These are phyloP conservation scores for Oligia fasciuncula DNA, from an alignment of 2,888 invertebrate genomes.

Conservation along the genomic window DNA sequence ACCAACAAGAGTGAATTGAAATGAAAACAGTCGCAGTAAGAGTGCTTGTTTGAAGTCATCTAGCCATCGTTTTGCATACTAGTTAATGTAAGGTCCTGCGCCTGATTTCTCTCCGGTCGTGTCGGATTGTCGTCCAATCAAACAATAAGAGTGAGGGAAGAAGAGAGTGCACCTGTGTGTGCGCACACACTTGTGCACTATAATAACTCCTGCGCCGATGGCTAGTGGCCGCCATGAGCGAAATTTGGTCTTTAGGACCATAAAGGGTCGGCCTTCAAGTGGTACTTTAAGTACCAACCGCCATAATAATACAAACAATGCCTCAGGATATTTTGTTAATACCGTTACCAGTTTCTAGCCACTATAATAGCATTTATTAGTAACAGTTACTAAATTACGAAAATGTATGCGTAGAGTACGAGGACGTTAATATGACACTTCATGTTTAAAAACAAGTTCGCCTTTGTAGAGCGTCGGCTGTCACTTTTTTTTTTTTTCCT, in stretches of 20 bases:
- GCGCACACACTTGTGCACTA: no score
- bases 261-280: not conserved
- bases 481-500: no score
- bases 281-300: conserved; percentile 33
- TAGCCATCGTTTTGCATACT: not conserved
- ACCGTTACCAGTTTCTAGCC: conserved; percentile 31
- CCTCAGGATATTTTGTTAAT: conserved; percentile 2
- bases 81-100: no score
- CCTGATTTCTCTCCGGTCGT: no score
- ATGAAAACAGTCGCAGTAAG: not conserved
- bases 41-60: not conserved
- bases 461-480: no score
- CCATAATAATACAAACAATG: not conserved
- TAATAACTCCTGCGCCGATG: no score
- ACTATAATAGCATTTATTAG: conserved; percentile 28
- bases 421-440: not conserved
- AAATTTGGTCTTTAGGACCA: no score
- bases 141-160: no score
- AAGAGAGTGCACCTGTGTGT: no score
- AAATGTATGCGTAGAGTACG: not conserved
- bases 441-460: no score
- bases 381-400: not conserved
- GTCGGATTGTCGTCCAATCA: no score
- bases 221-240: no score
- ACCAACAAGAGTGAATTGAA: not conserved